Base-by-base conservation (phyloP, 2,797 vertebrate genomes). In the Falco biarmicus region DNA sequence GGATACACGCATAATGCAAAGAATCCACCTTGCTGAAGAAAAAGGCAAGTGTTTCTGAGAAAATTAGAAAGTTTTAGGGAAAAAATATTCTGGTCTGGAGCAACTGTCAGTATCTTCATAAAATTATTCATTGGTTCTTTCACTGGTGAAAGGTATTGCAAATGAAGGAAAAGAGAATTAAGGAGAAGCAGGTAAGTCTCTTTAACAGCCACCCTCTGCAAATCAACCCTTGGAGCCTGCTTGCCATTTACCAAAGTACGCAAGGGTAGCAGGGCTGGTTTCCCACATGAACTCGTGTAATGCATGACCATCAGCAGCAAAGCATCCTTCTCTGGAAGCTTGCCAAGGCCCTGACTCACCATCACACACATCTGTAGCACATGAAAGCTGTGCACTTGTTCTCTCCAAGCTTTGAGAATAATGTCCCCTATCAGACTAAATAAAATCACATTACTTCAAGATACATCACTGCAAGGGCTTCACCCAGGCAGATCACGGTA, bases 291-390 rank as follows among this genome's bases (percentile, higher is more conserved):
- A 73, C 41, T 64, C 16, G 16, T 59, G 48, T 50, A 77, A 54
- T 45, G 39, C 69, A n/a, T 0, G 8, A 81, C 76, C 22, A 1
- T 56, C 86, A 87, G 56, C 91, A 93, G 78, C 39, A 54, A 84
- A 96, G 93, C 60, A 89, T 97, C 96, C 92, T 87, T 96, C 68
- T 61, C 37, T 95, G 96, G 96, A 83, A 84, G 50, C 51, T 87
- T 69, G 92, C 96, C 97, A 96, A 91, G 61, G 90, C 84, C 77
- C 94, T 95, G 95, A 96, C 93, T 97, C 97, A 96, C 84, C 34
- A 28, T 57, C 81, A 84, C 73, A 94, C 95, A 94, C 97, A 95
- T 97, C 97, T 96, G 96, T 68, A 95, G 88, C 89, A 81, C 69
- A 93, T 91, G 93, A 94, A 94, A 90, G 83, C 84, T 47, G 45